These are phyloP conservation scores for Etheostoma nigrum DNA, from an alignment of 2,797 vertebrate genomes.

Conservation along the genomic window DNA sequence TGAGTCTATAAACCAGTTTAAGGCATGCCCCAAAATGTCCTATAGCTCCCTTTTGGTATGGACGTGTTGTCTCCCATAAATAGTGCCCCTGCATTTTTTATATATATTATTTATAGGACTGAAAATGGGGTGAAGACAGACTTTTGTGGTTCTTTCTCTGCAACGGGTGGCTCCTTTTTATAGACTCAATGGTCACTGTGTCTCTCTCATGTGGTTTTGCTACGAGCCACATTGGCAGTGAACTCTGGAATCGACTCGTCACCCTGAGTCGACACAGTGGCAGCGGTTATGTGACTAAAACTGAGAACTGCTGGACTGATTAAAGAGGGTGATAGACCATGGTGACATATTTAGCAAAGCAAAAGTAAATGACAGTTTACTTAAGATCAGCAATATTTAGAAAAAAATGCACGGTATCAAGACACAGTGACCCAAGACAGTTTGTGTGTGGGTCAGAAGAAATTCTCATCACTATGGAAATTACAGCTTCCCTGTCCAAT, in stretches of 20 bases:
- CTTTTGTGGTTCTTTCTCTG: conserved; percentile 62
- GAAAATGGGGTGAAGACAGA: conserved; percentile 59
- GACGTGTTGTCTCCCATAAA: conserved; percentile 56
- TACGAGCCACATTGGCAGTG: conserved; percentile 47
- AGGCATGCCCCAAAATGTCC: conserved; percentile 52
- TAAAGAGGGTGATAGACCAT: conserved; percentile 49
- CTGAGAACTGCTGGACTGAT: conserved; percentile 61
- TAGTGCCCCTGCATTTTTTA: conserved; percentile 69
- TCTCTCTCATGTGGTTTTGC: conserved; percentile 76
- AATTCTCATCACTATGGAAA: conserved; percentile 39
- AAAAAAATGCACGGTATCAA: conserved; percentile 27
- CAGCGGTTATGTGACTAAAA: conserved; percentile 45
- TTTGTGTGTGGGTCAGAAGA: conserved; percentile 10
- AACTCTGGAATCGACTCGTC: conserved; percentile 67
- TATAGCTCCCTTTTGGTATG: conserved; percentile 49
- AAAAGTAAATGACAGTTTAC: conserved; percentile 53
- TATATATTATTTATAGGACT: conserved; percentile 13
- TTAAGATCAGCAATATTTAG: conserved; percentile 31
- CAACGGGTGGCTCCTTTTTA: conserved; percentile 70
- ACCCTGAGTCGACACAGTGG: conserved; percentile 54
- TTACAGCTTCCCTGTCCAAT: conserved; percentile 31
- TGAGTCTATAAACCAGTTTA: conserved; percentile 51
- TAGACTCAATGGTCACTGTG: conserved; percentile 60
- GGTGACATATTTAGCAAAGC: conserved; percentile 58
- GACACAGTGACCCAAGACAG: conserved; percentile 2